Evolutionary conservation across 2,113 vertebrate species (phyloP), one percentile per base, ranked within the genome.

Genomic region (Nothobranchius kuhntae): DNA sequence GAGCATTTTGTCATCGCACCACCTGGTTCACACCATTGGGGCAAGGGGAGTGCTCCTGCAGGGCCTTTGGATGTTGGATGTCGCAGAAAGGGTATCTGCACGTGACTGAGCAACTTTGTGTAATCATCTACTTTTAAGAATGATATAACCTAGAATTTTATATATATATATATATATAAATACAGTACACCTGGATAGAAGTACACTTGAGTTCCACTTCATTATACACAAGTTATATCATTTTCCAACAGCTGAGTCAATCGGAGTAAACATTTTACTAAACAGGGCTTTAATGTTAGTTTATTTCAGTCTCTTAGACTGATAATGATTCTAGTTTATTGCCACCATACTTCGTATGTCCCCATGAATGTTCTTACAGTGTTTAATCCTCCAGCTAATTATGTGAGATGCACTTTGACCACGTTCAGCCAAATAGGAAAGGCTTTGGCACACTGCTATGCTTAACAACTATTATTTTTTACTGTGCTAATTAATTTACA

Each of bases 1-100:
- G 77, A 90, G 85, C 80, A 67, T 90, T 92, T 92, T 86, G 86
- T 90, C 90, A 91, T 90, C 78, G 53, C 86, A 83, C 85, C 85
- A 86, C 86, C 85, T 86, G 86, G 75, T 87, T 83, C 81, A 72
- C 87, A 87, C 85, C 73, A 63, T 65, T 73, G 65, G 86, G 81
- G 77, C 50, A 59, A 26, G 48, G 69, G 63, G 72, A 77, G 72
- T 57, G 61, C 71, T 73, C 66, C 77, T 60, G 87, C 83, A 69
- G 73, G 72, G 60, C 68, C 73, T 82, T 61, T 58, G 63, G 76
- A 81, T 78, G 75, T 61, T 58, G 63, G 76, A 81, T 78, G 75
- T 66, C 82, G 71, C 58, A 59, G 77, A 76, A 72, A 82, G 83
- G 62, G 50, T 42, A 71, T 67, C 76, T 42, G 40, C 48, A 10